Base-by-base conservation (phyloP, 2,797 vertebrate genomes). In the Selene dorsalis region DNA sequence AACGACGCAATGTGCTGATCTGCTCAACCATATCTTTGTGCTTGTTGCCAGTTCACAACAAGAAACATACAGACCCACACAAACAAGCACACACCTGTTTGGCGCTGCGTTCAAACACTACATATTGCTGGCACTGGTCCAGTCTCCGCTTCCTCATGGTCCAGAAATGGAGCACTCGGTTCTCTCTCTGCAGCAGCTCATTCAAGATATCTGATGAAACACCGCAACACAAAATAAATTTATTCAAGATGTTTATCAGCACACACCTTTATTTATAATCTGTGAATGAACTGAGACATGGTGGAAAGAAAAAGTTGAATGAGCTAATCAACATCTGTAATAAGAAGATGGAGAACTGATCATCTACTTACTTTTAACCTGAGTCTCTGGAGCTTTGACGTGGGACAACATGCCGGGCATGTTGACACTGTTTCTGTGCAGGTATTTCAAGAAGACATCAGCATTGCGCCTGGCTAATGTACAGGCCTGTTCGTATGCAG, bases 131-230 rank as follows among this genome's bases (percentile, higher is more conserved):
- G 88, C 98, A 99, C 79, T 99, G 98, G 90, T 99, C 98, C 77
- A 99, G 95, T 69, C 98, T 94, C 30, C 97, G 93, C 87, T 99
- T 99, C 69, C 97, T 95, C 96, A 99, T 97, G 68, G 98, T 99
- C 98, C 98, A 99, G 77, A 99, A 99, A 91, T 99, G 98, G 59
- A 99, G 91, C 52, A 99, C 98, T 85, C 98, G 93, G 92, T 99
- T 99, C 92, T 99, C 98, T 82, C 98, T 95, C 92, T 99, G 98
- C 92, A 99, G 96, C 90, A 99, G 86, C 79, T 99, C 98, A 81
- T 99, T 99, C 91, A 99, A 90, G 83, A 98, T 99, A 89, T 99
- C 98, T 99, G 88, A 82, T 11, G 32, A 77, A 82, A 74, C 13
- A 77, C 69, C 66, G 65, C 18, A 63, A 71, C 45, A 75, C 1